These are phyloP conservation scores for Lasioglossum villosulum DNA, from an alignment of 2,888 invertebrate species.

Conservation along the genomic window DNA sequence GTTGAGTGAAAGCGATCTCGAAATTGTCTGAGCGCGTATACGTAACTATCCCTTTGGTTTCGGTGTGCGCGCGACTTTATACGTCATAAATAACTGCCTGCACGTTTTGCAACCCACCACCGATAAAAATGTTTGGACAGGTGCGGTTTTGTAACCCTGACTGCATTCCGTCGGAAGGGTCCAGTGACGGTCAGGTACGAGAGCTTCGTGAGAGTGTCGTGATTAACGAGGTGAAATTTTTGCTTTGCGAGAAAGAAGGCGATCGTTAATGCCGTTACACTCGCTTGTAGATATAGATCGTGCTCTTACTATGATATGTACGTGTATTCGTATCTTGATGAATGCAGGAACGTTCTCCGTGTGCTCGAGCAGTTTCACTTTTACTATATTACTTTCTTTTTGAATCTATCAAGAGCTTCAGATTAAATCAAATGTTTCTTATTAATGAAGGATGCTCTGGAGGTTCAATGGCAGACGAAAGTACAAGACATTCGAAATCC, in stretches of 20 bases:
- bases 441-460: too few relatives aligned
- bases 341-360: background rate
- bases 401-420: background rate
- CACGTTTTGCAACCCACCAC: conserved; percentile 69
- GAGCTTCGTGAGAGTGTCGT: background rate
- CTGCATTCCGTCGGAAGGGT: conserved; percentile 62
- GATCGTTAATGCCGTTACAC: background rate
- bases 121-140: conserved; percentile 72
- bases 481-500: too few relatives aligned
- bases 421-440: background rate
- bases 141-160: conserved; percentile 74
- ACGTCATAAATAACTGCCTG: conserved; percentile 25
- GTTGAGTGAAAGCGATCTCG: conserved; percentile 83
- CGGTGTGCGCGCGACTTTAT: conserved; percentile 28
- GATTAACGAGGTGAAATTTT: background rate
- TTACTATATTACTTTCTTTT: background rate
- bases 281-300: background rate
- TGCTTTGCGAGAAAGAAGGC: background rate
- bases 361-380: background rate
- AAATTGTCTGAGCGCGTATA: conserved; percentile 72
- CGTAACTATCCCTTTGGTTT: background rate
- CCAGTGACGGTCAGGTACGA: conserved; percentile 19
- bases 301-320: too few relatives aligned
- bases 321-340: background rate
- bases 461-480: too few relatives aligned